phyloP scores from a whole-genome alignment of 2,797 vertebrate species.

The Monodelphis domestica region DNA sequence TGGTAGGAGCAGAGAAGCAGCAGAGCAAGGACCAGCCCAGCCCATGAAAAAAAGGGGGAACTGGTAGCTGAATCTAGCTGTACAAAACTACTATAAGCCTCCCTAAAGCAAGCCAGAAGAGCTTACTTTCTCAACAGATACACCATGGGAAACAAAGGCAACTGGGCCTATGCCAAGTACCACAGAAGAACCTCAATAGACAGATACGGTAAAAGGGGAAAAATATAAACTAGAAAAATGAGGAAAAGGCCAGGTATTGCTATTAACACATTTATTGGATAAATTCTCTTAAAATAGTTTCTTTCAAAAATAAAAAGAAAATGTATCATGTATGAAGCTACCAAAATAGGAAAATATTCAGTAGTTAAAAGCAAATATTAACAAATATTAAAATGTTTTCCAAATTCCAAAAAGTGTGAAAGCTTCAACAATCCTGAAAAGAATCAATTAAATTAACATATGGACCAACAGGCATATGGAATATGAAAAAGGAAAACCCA shows the following conservation, averaged over 20 bases:
- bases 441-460: constrained; percentile 75
- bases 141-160: too few relatives aligned
- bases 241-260: not conserved
- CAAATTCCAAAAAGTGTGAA: constrained; percentile 39
- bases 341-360: constrained; percentile 45
- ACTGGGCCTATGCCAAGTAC: too few relatives aligned
- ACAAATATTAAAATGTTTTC: constrained; percentile 52
- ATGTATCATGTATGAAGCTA: constrained; percentile 23
- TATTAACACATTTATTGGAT: not conserved
- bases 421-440: not conserved
- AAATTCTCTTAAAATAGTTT: not conserved
- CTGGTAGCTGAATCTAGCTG: too few relatives aligned
- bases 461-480: constrained; percentile 47
- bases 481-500: constrained; percentile 72
- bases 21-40: too few relatives aligned
- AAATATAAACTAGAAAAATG: too few relatives aligned
- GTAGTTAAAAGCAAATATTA: constrained; percentile 42
- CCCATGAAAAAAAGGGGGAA: too few relatives aligned
- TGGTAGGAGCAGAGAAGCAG: too few relatives aligned
- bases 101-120: too few relatives aligned
- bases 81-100: too few relatives aligned
- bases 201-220: too few relatives aligned
- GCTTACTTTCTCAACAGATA: too few relatives aligned
- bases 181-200: too few relatives aligned
- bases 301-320: constrained; percentile 58